Base-by-base conservation (phyloP, 2,888 invertebrate species). In the Apodemia mormo region DNA sequence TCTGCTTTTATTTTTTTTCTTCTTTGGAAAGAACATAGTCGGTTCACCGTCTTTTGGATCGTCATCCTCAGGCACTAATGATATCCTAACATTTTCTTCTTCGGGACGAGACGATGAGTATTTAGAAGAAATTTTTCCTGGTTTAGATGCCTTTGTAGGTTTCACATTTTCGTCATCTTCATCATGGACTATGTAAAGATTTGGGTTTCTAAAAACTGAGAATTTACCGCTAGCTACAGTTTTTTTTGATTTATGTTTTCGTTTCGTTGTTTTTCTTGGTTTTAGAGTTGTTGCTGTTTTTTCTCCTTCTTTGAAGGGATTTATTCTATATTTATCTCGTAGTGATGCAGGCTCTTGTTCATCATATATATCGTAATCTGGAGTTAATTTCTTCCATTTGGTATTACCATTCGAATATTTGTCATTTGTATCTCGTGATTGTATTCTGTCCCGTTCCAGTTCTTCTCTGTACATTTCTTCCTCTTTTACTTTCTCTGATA, bases 181-280 rank as follows among this genome's bases (percentile, higher is more conserved):
- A n/a, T 89, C 84, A 65, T 84, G 83, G 29, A 86, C 71, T 71
- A 86, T 80, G 70, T 85, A 92, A 2, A 87, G 73, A 40, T 84
- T 80, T 10, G 92, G 91, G 68, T 89, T 88, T 74, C 84, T 87
- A 69, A 92, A 92, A 0, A 90, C 88, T 0, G 92, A 91, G 1
- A 89, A 75, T 73, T 89, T 89, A 1, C 84, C 87, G 10, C 75
- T 73, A 70, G 81, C 81, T 14, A 76, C 71, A 29, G 76, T 72
- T 66, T 85, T 82, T 2, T 78, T 76, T 69, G 78, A 80, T 14
- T 76, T 78, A 30, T 12, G 66, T 68, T 68, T 78, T 78, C 45
- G 72, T 65, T 72, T 73, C 6, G 69, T 69, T 70, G 33, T 71
- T 52, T 68, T 71, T 10, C 14, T 67, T 73, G 67, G 77, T 73